Conservation (phyloP, 2,113 vertebrate genomes). For the western clawed frog (Xenopus tropicalis) region DNA sequence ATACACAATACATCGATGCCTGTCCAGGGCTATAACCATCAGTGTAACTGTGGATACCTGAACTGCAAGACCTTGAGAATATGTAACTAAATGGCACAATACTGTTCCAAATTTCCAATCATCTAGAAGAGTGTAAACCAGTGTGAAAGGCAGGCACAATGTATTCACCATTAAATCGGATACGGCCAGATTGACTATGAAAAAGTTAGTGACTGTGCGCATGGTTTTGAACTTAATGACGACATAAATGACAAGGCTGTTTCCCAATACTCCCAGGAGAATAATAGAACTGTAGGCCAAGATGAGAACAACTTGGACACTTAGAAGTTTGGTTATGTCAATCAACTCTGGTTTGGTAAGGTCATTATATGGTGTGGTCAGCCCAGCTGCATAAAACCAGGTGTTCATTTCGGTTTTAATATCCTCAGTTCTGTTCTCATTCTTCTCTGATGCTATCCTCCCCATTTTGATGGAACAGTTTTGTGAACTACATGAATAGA, state of each 20-base stretch:
- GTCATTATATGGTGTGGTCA: slow-evolving; percentile 56
- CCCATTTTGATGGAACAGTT: slow-evolving; percentile 52
- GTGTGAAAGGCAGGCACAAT: slow-evolving; percentile 85
- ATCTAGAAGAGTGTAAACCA: slow-evolving; percentile 80
- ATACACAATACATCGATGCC: slow-evolving; percentile 85
- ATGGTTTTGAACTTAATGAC: slow-evolving; percentile 88
- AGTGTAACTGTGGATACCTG: slow-evolving; percentile 90
- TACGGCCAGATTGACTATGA: slow-evolving; percentile 89
- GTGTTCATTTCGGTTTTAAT: slow-evolving; percentile 55
- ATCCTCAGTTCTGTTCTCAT: slow-evolving; percentile 67
- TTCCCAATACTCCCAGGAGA: slow-evolving; percentile 82
- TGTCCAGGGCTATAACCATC: slow-evolving; percentile 89
- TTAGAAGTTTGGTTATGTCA: slow-evolving; percentile 83
- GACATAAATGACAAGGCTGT: slow-evolving; percentile 88
- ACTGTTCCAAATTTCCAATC: slow-evolving; percentile 87
- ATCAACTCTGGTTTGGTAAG: slow-evolving; percentile 65
- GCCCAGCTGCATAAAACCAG: slow-evolving; percentile 48
- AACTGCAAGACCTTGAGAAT: slow-evolving; percentile 84
- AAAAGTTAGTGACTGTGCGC: slow-evolving; percentile 89
- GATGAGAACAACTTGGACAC: slow-evolving; percentile 84
- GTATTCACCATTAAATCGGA: slow-evolving; percentile 88
- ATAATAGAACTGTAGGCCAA: slow-evolving; percentile 90
- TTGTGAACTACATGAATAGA: slow-evolving; percentile 19
- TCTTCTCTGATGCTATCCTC: slow-evolving; percentile 56
- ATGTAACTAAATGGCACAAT: slow-evolving; percentile 86